Percentiles rank a stretch among this genome's conserved stretches.
These are phyloP conservation scores for Cygnus olor DNA, from an alignment of 2,797 vertebrate species.

Conservation along the genomic window DNA sequence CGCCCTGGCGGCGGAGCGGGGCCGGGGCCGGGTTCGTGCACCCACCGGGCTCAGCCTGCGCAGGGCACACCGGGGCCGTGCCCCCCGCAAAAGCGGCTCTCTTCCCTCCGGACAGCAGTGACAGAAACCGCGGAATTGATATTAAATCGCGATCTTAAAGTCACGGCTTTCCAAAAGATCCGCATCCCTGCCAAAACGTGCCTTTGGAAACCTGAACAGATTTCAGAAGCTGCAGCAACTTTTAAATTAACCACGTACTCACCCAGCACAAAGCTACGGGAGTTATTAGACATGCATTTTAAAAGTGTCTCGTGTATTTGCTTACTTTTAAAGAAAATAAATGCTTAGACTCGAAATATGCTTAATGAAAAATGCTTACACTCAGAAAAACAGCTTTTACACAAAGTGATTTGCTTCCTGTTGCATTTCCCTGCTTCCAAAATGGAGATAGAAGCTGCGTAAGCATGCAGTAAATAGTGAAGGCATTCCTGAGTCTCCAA, in stretches of 20 bases:
- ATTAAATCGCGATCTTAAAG: neutral
- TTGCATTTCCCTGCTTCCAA: neutral
- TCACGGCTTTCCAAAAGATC: neutral
- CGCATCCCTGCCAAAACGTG: neutral
- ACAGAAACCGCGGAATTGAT: neutral
- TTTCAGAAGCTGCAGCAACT: neutral
- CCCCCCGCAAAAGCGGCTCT: neutral
- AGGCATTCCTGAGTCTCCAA: neutral
- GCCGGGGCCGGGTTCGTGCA: neutral
- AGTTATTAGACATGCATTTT: neutral
- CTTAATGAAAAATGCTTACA: too few species aligned
- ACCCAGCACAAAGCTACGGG: accelerated
- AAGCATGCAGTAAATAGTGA: neutral
- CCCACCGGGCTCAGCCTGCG: neutral
- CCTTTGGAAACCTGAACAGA: neutral
- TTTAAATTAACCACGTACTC: neutral
- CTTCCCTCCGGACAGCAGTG: accelerated
- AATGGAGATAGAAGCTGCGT: neutral
- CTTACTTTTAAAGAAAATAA: neutral
- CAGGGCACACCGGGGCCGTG: neutral
- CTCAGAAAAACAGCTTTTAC: neutral
- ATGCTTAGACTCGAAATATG: neutral
- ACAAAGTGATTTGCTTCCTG: neutral
- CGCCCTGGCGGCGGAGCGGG: neutral
- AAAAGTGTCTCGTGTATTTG: neutral